Evolutionary conservation across 2,888 invertebrate species (phyloP).

Genomic region (Tipula vernalis): DNA sequence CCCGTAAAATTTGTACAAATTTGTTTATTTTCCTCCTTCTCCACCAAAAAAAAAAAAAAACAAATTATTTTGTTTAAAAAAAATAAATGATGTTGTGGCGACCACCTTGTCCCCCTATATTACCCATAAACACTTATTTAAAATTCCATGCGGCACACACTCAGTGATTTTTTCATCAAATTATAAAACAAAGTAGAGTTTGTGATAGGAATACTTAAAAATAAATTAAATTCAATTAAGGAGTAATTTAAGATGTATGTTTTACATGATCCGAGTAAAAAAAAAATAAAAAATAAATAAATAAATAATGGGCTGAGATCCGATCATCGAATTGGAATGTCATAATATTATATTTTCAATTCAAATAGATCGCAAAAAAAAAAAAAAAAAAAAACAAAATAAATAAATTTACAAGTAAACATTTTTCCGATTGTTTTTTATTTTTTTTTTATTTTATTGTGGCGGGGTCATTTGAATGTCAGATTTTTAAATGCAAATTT

Average conservation of each 20-base stretch:
- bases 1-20: too few relatives aligned
- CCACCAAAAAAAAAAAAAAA: neutral
- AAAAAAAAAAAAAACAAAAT: too few relatives aligned
- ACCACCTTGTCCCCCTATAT: neutral
- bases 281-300: neutral
- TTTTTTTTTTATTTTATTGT: neutral
- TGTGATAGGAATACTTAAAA: neutral
- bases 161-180: neutral
- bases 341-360: neutral
- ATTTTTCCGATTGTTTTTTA: neutral
- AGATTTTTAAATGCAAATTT: neutral
- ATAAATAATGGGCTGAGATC: neutral
- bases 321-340: neutral
- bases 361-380: neutral
- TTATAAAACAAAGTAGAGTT: neutral
- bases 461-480: neutral
- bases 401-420: neutral
- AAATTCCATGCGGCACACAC: neutral
- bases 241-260: conserved; percentile 4
- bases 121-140: neutral
- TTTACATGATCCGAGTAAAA: neutral
- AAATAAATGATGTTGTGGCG: neutral
- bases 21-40: neutral
- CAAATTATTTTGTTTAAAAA: neutral
- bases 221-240: neutral